Evolutionary conservation across 2,888 invertebrate species (phyloP), one percentile per base, ranked within the genome.

Genomic region (Clanis bilineata): DNA sequence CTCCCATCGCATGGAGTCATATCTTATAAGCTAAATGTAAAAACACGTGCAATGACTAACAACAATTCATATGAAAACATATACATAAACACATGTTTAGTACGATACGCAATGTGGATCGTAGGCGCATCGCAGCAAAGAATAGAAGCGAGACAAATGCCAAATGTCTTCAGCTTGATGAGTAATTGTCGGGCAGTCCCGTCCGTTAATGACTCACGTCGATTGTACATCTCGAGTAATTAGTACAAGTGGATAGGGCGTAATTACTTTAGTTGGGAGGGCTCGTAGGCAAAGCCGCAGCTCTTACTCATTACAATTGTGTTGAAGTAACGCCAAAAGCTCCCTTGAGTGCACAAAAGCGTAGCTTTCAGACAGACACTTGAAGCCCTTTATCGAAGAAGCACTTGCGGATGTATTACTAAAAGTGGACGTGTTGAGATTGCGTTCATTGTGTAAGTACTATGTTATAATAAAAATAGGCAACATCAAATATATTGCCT

Each of bases 111-210:
- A 6, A 45, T 47, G 47, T 25, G 39, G 18, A 51, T 58, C 56
- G 63, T 64, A 64, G 62, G 65, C 65, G 71, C 71, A 81, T 80
- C 85, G 82, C 68, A 67, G 80, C 77, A 73, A 63, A 81, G 79
- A 85, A 85, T 85, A 86, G 82, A 78, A 72, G 71, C 71, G 70
- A 72, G 67, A 70, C 68, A 65, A 70, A 75, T 85, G 86, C 85
- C 83, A 85, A 83, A 72, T 71, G 71, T 72, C 65, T 67, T 69
- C 66, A 60, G 66, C 28, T 60, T 60, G 67, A 68, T 80, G 83
- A 80, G 74, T 81, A 80, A 82, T 77, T 75, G 66, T 57, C 69
- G 71, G 72, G 69, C 64, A 68, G 44, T 25, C 59, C 59, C 56
- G 18, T 56, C 56, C 32, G 54, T 56, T 62, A 59, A 62, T 62